A percentile compares a stretch with the other conserved stretches of the same genome.
These are phyloP conservation scores for Apistogramma diplotaenia DNA, from an alignment of 2,113 vertebrate species.

Conservation along the genomic window DNA sequence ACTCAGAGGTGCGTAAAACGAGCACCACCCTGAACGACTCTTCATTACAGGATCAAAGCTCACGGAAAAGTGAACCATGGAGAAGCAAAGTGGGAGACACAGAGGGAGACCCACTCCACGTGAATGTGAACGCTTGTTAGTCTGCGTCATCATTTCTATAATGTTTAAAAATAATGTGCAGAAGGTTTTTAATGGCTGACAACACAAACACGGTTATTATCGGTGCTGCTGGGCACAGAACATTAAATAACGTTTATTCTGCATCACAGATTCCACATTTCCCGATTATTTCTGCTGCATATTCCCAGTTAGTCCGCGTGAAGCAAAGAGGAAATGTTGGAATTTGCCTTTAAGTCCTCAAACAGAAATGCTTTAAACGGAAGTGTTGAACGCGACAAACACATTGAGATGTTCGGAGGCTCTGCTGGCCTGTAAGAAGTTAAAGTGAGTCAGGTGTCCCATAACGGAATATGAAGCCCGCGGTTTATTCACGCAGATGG, in stretches of 20 bases:
- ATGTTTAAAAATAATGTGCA: not conserved
- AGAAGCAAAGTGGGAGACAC: not conserved
- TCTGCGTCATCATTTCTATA: not conserved
- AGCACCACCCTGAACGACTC: not conserved
- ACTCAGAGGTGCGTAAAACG: not conserved
- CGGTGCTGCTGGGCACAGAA: too few species aligned
- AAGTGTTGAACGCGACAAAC: not conserved
- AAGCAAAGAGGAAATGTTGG: not conserved
- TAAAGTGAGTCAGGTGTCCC: constrained; percentile 22
- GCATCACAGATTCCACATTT: not conserved
- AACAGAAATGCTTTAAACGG: not conserved
- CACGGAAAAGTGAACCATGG: not conserved
- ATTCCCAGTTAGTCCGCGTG: not conserved
- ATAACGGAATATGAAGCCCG: not conserved
- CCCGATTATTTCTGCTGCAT: not conserved
- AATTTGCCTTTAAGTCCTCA: not conserved
- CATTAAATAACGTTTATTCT: too few species aligned
- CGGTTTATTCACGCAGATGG: not conserved
- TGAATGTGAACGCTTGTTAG: not conserved
- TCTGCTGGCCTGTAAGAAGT: not conserved
- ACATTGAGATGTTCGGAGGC: not conserved
- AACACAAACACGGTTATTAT: not conserved
- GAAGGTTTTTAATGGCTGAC: not conserved
- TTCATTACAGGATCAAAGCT: not conserved
- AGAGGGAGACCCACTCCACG: not conserved